These are phyloP conservation scores for Diaprepes abbreviatus DNA, from an alignment of 2,888 invertebrate species.

Conservation along the genomic window DNA sequence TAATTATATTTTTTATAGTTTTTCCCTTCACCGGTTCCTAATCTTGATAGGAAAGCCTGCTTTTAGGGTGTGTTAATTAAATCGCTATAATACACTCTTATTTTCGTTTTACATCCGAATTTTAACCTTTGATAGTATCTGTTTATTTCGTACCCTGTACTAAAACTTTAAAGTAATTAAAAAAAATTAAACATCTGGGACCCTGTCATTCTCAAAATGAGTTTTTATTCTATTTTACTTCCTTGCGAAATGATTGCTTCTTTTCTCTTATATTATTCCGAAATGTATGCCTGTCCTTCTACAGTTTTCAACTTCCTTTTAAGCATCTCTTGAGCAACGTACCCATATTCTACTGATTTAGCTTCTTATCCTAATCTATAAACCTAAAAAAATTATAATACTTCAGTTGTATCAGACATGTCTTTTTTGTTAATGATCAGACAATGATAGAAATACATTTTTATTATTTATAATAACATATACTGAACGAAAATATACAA, in stretches of 20 bases:
- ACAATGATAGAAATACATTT: no score
- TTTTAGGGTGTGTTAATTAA: no score
- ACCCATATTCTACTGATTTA: conserved; percentile 6
- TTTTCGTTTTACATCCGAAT: no score
- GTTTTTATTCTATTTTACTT: conserved; percentile 21
- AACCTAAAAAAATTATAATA: conserved; percentile 11
- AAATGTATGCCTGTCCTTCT: conserved; percentile 5
- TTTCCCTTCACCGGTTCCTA: no score
- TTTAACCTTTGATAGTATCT: no score
- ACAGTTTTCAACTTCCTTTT: conserved; percentile 13
- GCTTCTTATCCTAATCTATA: conserved; percentile 19
- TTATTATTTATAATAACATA: no score
- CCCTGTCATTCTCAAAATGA: conserved; percentile 40
- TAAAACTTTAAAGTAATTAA: conserved; percentile 20
- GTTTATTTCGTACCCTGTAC: background rate
- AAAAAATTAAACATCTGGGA: conserved; percentile 44
- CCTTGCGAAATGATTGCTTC: conserved; percentile 9
- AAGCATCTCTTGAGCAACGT: conserved; percentile 32
- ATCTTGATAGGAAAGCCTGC: no score
- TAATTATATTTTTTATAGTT: no score
- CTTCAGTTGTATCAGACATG: no score
- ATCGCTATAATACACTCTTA: no score
- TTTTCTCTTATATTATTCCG: conserved; percentile 1
- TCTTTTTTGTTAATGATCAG: no score
- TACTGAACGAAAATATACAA: no score